Evolutionary conservation across 2,797 vertebrate species (phyloP).

Genomic region (Sebastes flavidus): DNA sequence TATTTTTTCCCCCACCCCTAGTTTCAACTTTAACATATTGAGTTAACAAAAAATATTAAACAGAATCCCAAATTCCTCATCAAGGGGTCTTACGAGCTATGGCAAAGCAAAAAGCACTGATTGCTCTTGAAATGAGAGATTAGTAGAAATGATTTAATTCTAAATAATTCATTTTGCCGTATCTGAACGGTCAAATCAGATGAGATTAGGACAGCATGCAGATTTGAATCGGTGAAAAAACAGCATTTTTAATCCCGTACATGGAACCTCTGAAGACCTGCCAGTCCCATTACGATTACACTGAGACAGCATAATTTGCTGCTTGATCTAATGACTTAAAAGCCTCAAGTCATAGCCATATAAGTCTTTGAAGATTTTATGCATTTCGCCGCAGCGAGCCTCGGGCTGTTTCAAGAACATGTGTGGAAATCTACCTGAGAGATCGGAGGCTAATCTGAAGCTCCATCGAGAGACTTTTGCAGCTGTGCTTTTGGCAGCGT

Average conservation of each 20-base stretch:
- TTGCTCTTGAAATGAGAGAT: not conserved
- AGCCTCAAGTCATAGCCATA: not conserved
- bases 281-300: slow-evolving; percentile 12
- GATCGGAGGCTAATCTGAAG: not conserved
- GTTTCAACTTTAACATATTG: not conserved
- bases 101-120: not conserved
- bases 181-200: not conserved
- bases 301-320: slow-evolving; percentile 22
- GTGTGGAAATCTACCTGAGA: not conserved
- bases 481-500: not conserved
- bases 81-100: not conserved
- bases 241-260: not conserved
- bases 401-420: not conserved
- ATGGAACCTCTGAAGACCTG: slow-evolving; percentile 1
- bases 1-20: fast-evolving
- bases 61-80: not conserved
- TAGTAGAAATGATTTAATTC: not conserved
- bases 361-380: slow-evolving; percentile 12
- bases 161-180: not conserved
- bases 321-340: slow-evolving; percentile 37
- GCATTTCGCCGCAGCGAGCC: not conserved
- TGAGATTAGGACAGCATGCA: not conserved
- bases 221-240: not conserved
- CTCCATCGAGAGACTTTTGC: not conserved
- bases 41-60: not conserved